Conservation (phyloP, 23 tunicate species). For the Trididemnum clinides region DNA sequence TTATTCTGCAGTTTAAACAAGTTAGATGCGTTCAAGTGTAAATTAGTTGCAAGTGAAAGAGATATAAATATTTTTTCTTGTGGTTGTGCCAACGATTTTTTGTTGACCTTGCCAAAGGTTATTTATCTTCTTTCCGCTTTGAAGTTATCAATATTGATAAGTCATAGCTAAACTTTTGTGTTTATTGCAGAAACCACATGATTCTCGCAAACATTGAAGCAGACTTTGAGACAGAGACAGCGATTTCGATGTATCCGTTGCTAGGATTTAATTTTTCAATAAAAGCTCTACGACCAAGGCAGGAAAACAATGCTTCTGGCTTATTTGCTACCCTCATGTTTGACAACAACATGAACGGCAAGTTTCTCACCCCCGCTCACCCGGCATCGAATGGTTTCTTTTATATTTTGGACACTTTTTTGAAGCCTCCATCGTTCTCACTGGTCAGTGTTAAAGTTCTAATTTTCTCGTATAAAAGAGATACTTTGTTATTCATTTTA, state of each 20-base stretch:
- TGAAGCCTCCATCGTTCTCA: neutral
- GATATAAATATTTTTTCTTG: no score
- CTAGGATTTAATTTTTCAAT: conserved; percentile 61
- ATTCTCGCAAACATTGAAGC: conserved; percentile 34
- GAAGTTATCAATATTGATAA: no score
- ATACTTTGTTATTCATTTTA: no score
- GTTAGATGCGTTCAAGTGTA: no score
- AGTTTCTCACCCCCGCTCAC: conserved; percentile 30
- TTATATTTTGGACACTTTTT: conserved; percentile 57
- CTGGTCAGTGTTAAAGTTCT: neutral
- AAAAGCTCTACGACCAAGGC: conserved; percentile 56
- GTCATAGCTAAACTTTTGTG: no score
- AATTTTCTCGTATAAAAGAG: neutral
- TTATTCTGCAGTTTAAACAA: no score
- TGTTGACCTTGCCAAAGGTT: no score
- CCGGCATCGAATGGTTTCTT: conserved; percentile 74
- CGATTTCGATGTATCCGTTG: conserved; percentile 68
- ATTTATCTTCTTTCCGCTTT: no score
- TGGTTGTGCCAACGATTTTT: no score
- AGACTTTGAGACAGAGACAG: conserved; percentile 47
- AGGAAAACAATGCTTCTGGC: conserved; percentile 42
- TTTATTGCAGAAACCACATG: conserved; percentile 71
- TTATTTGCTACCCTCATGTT: conserved; percentile 48
- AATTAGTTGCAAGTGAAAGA: no score
- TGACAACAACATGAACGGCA: neutral